Percentiles rank a stretch among this genome's conserved stretches.
phyloP scores from a whole-genome alignment of 2,888 invertebrate species.

The Sycophila texana region DNA sequence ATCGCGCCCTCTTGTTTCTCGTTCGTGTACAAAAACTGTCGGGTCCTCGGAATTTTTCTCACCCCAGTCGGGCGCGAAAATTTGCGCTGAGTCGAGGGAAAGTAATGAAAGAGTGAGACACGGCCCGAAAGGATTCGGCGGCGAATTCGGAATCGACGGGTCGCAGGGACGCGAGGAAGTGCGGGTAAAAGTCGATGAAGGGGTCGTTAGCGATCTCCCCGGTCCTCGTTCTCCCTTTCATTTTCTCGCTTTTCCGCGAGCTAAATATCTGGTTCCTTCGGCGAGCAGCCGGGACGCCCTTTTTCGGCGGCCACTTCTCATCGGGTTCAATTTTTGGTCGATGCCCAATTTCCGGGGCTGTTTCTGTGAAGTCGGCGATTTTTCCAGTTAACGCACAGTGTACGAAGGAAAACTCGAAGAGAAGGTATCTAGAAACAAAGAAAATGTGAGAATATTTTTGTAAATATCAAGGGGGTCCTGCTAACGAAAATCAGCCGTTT shows the following conservation, averaged over 20 bases:
- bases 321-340: too few relatives aligned
- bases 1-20: slow-evolving; percentile 42
- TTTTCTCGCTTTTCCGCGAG: slow-evolving; percentile 55
- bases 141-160: slow-evolving; percentile 17
- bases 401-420: too few relatives aligned
- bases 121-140: slow-evolving; percentile 3
- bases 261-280: slow-evolving; percentile 41
- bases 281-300: not conserved
- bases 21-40: slow-evolving; percentile 27
- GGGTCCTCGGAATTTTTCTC: not conserved
- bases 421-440: too few relatives aligned
- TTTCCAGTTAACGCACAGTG: too few relatives aligned
- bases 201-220: slow-evolving; percentile 45
- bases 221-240: slow-evolving; percentile 28
- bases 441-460: too few relatives aligned
- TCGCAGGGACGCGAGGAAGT: not conserved
- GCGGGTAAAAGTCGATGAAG: slow-evolving; percentile 46
- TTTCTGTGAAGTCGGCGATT: too few relatives aligned
- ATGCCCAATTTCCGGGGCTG: too few relatives aligned
- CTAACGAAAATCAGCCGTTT: too few relatives aligned
- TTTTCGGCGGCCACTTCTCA: not conserved
- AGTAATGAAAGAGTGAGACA: slow-evolving; percentile 26
- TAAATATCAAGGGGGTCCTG: too few relatives aligned
- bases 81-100: slow-evolving; percentile 29
- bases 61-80: not conserved